Evolutionary conservation across 2,888 invertebrate genomes (phyloP), one percentile per base, ranked within the genome.

Genomic region (Meloe dianella): DNA sequence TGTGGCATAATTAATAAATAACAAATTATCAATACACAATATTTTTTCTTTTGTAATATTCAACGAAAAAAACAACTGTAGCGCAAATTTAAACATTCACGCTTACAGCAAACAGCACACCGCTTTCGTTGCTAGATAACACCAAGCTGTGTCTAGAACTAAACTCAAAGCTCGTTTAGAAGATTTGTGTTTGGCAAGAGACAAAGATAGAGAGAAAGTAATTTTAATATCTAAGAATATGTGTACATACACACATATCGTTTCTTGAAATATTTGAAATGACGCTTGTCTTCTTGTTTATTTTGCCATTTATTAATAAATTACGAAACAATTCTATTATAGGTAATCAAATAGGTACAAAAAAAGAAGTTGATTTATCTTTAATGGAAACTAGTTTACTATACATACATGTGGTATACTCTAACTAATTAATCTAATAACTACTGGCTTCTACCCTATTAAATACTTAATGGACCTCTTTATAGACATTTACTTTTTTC

Each of bases 121-220:
- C 41, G 17, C n/a, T 41, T 38, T 22, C 47, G 47, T 51, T 51
- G 0, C 47, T 51, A n/a, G n/a, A n/a, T n/a, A n/a, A n/a, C n/a
- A n/a, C n/a, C n/a, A n/a, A n/a, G n/a, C n/a, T n/a, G n/a, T n/a
- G n/a, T n/a, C n/a, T n/a, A 22, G 8, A 10, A 10, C 22, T 10
- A 20, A 51, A 10, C 47, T 51, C 17, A 41, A 54, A 54, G 54
- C 54, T 54, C 24, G 54, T 41, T 41, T 54, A 54, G 54, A 54
- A 54, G 54, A 54, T 54, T 54, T 54, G 54, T 54, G 12, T 54
- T 54, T 54, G 54, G 54, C 54, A 14, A 54, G 24, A 54, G 24
- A 54, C 22, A 22, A 10, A 54, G 54, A 54, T 10, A 51, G 47
- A 24, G 9, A 54, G 20, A 54, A 54, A 54, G 12, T 54, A 22